Evolutionary conservation across 30 jellyfish, hydroid and myxozoan species (phyloP), one percentile per base, ranked within the genome.

Genomic region (Cassiopea xamachana): DNA sequence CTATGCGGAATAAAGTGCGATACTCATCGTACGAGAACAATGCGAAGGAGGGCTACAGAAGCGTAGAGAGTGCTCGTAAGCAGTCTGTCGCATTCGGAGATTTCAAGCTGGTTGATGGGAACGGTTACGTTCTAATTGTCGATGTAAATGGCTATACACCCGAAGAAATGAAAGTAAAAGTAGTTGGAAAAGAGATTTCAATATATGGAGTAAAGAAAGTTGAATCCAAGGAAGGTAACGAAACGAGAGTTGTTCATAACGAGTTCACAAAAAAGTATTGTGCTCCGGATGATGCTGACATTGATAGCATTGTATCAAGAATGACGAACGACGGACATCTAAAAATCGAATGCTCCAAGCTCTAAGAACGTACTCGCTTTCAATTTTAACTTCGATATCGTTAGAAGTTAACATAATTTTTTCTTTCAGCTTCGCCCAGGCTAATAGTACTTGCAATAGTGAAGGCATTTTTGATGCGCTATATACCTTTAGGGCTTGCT

Each of bases 81-180:
- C 91, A 87, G 17, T 58, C 48, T 7, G 73, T 74, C 17, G 92
- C 46, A n/a, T 90, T 84, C 74, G 85, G 82, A 44, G 98, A 94
- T 76, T 87, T 87, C 70, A 76, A 76, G 19, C 49, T 76, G 46
- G 90, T 90, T 13, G 87, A 84, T 46, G 90, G 82, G 73, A 79
- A 89, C 51, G 48, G 82, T 43, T 94, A 94, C 72, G 91, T 82
- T 13, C 86, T 94, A 1, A 17, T 77, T 12, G 93, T 94, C 61
- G 77, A 90, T 74, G 90, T 75, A 10, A 81, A 75, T n/a, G 96
- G 95, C 1, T 94, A 77, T 73, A 46, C 91, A 7, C 96, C 98
- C 27, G 92, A 94, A 27, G 97, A 94, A 50, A 73, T 94, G 89
- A 80, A 80, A 59, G 97, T 94, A 7, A 90, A 86, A 73, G 97